Evolutionary conservation across 2,113 vertebrate species (phyloP), one percentile per base, ranked within the genome.

Genomic region (Perognathus longimembris): DNA sequence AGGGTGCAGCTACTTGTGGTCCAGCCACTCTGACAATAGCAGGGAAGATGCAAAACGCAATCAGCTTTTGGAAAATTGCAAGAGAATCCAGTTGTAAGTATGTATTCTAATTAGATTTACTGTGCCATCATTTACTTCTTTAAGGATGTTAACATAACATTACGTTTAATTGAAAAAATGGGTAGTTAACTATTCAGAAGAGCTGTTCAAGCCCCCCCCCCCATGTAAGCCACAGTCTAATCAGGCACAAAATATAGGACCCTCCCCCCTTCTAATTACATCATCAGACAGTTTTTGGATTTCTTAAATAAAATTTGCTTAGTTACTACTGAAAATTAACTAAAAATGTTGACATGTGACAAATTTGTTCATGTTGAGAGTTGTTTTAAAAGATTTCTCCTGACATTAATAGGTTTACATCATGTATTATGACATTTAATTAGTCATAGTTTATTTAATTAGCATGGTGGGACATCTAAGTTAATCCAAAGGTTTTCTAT

Each of bases 401-500:
- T 97, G 98, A 97, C 96, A 96, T 97, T 97, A 97, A 97, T 97
- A 98, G 96, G 94, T 98, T 98, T 97, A 94, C 92, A 96, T 98
- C 89, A 54, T 97, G 91, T 80, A 97, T 98, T 98, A 97, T 97
- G 96, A 97, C 97, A 97, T 92, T 97, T 98, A 98, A 98, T 98
- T 98, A 98, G 97, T 97, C 95, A 97, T 98, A 96, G 97, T 98
- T 98, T 98, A 98, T 98, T 97, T 97, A 96, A 98, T 98, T 98
- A 98, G 82, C 87, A 86, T 97, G 92, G 95, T 70, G 94, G 97
- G 95, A 95, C 94, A 98, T 97, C 97, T 96, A 97, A 96, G 96
- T 95, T 96, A 97, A 98, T 97, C 97, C 93, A 77, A 97, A 95
- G 95, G 67, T 95, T 97, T 97, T 96, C 97, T 97, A 97, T 97